These are phyloP conservation scores for Apus apus DNA, from an alignment of 2,113 vertebrate genomes.

Conservation along the genomic window DNA sequence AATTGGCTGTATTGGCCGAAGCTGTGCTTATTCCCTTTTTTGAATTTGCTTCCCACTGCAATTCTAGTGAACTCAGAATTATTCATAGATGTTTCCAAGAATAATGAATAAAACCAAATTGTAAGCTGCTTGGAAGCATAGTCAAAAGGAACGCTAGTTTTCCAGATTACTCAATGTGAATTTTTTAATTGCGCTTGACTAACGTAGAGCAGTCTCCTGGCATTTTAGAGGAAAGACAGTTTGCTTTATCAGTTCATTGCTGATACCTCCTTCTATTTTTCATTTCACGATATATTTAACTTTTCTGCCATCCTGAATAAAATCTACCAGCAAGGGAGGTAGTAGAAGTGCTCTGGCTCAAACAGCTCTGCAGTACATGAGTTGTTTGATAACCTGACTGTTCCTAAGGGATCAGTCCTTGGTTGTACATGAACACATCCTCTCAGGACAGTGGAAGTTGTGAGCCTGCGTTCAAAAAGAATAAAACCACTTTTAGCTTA, in stretches of 20 bases:
- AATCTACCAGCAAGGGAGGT: background rate
- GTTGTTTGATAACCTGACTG: background rate
- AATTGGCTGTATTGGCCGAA: background rate
- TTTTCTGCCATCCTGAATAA: background rate
- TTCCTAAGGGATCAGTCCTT: background rate
- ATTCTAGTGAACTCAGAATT: slow-evolving; percentile 33
- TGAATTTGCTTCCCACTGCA: slow-evolving; percentile 25
- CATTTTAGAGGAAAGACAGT: background rate
- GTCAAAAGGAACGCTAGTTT: slow-evolving; percentile 37
- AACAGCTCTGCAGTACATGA: background rate
- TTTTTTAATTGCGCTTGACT: slow-evolving; percentile 53
- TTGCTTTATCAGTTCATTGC: background rate
- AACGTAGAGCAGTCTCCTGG: background rate
- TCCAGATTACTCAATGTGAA: slow-evolving; percentile 53
- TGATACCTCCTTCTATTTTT: background rate
- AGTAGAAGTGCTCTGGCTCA: background rate
- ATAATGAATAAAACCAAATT: slow-evolving; percentile 35
- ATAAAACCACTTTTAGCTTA: background rate
- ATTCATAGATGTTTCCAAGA: slow-evolving; percentile 49
- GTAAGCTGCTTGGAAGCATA: slow-evolving; percentile 42
- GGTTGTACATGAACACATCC: fast-evolving
- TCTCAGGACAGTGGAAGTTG: background rate
- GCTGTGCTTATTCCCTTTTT: background rate
- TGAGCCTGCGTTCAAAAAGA: background rate
- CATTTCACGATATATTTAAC: background rate